These are phyloP conservation scores for Micromussa lordhowensis DNA, from an alignment of 92 coral and sea anemone genomes.

Conservation along the genomic window DNA sequence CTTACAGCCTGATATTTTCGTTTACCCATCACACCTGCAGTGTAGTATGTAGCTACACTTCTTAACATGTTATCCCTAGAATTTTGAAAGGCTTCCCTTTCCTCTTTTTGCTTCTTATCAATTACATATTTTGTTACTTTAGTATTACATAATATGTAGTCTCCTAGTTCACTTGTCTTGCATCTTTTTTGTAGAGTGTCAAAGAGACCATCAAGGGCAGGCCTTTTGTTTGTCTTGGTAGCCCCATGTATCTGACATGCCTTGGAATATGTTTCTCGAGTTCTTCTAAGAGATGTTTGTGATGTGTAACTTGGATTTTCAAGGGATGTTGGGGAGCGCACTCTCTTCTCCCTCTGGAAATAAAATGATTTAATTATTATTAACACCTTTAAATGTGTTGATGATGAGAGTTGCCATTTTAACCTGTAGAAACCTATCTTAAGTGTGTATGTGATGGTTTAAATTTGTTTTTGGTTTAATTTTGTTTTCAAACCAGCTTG, in stretches of 20 bases:
- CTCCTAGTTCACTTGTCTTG: conserved; percentile 55
- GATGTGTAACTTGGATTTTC: too few species aligned
- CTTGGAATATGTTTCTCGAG: conserved; percentile 20
- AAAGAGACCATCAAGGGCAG: conserved; percentile 54
- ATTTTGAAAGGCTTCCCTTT: conserved; percentile 47
- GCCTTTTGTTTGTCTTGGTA: conserved; percentile 56
- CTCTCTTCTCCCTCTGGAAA: too few species aligned
- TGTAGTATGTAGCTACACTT: conserved; percentile 72
- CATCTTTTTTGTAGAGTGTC: conserved; percentile 38
- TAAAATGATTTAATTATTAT: too few species aligned
- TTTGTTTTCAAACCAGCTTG: too few species aligned
- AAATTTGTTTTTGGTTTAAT: too few species aligned
- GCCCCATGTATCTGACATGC: conserved; percentile 63
- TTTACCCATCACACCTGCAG: conserved; percentile 71
- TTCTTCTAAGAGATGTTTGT: not conserved
- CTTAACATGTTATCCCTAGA: conserved; percentile 56
- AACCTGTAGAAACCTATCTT: too few species aligned
- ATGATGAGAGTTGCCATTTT: too few species aligned
- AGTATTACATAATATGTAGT: conserved; percentile 47
- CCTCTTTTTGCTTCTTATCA: conserved; percentile 1
- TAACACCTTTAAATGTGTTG: too few species aligned
- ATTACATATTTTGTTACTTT: conserved; percentile 21
- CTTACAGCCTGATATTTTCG: conserved; percentile 70
- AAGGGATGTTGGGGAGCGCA: too few species aligned
- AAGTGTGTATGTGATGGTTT: too few species aligned